These are phyloP conservation scores for Tetrapedia diversipes DNA, from an alignment of 2,888 invertebrate species.

Conservation along the genomic window DNA sequence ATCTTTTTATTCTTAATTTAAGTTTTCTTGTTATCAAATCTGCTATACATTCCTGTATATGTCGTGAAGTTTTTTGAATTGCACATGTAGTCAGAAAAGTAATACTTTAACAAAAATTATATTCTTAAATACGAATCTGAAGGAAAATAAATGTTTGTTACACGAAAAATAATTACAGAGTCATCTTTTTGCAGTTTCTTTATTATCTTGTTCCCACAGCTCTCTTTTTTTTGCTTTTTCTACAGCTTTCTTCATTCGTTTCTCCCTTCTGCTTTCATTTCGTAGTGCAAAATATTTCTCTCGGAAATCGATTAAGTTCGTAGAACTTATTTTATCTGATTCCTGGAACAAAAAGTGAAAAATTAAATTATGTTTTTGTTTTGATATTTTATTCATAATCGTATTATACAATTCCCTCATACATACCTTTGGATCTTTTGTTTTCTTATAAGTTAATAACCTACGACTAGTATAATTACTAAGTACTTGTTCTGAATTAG, in stretches of 20 bases:
- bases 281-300: slow-evolving; percentile 89
- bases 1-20: slow-evolving; percentile 1
- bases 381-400: background rate
- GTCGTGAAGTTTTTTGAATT: slow-evolving; percentile 31
- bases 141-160: slow-evolving; percentile 54
- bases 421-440: slow-evolving; percentile 83
- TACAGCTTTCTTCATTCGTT: slow-evolving; percentile 83
- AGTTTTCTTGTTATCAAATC: slow-evolving; percentile 10
- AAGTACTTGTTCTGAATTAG: slow-evolving; percentile 95
- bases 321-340: slow-evolving; percentile 72
- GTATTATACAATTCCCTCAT: background rate
- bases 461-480: slow-evolving; percentile 91
- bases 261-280: slow-evolving; percentile 87
- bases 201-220: slow-evolving; percentile 73
- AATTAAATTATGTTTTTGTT: slow-evolving; percentile 6
- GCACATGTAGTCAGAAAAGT: slow-evolving; percentile 11
- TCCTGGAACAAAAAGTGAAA: slow-evolving; percentile 43
- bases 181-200: slow-evolving; percentile 72
- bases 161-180: slow-evolving; percentile 42
- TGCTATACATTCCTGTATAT: slow-evolving; percentile 38
- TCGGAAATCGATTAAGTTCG: slow-evolving; percentile 84
- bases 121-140: slow-evolving; percentile 33
- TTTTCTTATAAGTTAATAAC: slow-evolving; percentile 93
- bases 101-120: slow-evolving; percentile 26
- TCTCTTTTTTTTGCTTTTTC: slow-evolving; percentile 79